Base-by-base conservation (phyloP, 1,140 invertebrate genomes). In the Mercenaria mercenaria region DNA sequence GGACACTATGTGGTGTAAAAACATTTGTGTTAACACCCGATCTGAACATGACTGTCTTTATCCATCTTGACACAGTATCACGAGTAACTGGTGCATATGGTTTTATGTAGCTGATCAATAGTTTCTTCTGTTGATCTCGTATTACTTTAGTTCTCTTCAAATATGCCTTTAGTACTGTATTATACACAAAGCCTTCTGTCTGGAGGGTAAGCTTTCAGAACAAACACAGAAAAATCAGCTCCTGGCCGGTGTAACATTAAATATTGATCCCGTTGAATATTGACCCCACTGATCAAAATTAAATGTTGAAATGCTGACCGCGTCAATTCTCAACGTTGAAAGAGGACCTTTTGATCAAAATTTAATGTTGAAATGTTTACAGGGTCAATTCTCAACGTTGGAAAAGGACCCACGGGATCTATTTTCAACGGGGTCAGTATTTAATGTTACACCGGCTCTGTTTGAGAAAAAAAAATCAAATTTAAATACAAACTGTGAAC, bases 1-100 rank as follows among this genome's bases (percentile, higher is more conserved):
- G 50, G 1, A 37, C 37, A 26, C 79, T 82, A 32, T 82, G 79
- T 34, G 79, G 79, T 37, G 50, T 61, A 32, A 82, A 82, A n/a
- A n/a, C n/a, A 18, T 34, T 8, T 15, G 15, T 8, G 4, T 61
- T 10, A 8, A 82, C 34, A 8, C 79, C 79, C 34, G 79, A 10
- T 61, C 59, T 82, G 6, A 39, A 11, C 52, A 82, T 59, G 37
- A 82, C 37, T 32, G 59, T n/a, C 20, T 61, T 59, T 34, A 64
- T 82, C 79, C 50, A 82, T 13, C 41, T 29, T 18, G 41, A 26
- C 4, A 82, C 32, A 18, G 79, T 82, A 11, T 23, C 8, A 59
- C 26, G 10, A 15, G 79, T 59, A 10, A 41, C 56, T 10, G 47
- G 8, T 37, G 29, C 32, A 52, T 59, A 32, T 79, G 76, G 76